phyloP scores from a whole-genome alignment of 2,888 invertebrate species.

The Chrysolina americana region DNA sequence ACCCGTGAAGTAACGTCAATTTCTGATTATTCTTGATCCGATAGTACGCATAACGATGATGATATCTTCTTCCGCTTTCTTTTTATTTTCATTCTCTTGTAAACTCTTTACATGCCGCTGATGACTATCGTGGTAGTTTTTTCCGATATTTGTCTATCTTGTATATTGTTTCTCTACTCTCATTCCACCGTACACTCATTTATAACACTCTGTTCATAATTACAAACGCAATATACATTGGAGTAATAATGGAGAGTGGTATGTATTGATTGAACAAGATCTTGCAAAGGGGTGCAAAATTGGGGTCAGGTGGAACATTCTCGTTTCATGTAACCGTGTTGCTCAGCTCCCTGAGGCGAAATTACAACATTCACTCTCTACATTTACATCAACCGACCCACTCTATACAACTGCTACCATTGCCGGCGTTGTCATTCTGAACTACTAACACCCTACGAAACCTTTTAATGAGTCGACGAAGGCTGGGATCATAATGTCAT shows the following conservation, averaged over 20 bases:
- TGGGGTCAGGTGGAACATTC: constrained; percentile 53
- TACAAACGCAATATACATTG: constrained; percentile 13
- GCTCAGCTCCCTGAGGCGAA: constrained; percentile 47
- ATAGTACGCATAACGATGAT: too few relatives aligned
- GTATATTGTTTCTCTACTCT: too few relatives aligned
- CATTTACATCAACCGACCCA: constrained; percentile 42
- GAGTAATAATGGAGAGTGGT: constrained; percentile 52
- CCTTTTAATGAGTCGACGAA: constrained; percentile 52
- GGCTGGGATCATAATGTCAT: constrained; percentile 28
- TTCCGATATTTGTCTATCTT: too few relatives aligned
- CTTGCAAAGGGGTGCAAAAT: constrained; percentile 46
- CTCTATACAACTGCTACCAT: constrained; percentile 25
- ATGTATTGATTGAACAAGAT: constrained; percentile 57
- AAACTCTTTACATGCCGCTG: too few relatives aligned
- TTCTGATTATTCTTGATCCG: too few relatives aligned
- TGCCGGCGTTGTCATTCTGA: constrained; percentile 50
- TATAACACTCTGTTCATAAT: constrained; percentile 16
- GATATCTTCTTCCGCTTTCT: too few relatives aligned
- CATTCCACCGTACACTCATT: neutral
- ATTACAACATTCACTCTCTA: constrained; percentile 48
- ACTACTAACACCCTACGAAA: constrained; percentile 48
- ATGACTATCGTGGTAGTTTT: too few relatives aligned
- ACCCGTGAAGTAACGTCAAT: too few relatives aligned
- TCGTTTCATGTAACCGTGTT: constrained; percentile 53
- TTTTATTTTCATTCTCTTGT: too few relatives aligned